Percentiles rank a stretch among this genome's conserved stretches.
phyloP scores from a whole-genome alignment of 2,888 invertebrate genomes.

The Apodemia mormo region DNA sequence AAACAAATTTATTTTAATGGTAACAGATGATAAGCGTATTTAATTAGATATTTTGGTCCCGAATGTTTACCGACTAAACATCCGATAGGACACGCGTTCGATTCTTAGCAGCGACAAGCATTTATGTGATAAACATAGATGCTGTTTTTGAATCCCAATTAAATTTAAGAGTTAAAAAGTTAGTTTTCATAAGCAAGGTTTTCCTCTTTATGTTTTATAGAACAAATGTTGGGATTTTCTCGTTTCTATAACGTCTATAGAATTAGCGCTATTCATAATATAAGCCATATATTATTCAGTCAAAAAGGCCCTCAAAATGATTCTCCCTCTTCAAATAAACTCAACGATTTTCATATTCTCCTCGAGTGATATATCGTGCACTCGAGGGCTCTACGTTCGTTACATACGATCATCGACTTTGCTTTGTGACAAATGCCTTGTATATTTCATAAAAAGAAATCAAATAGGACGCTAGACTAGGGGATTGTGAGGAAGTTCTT shows the following conservation, averaged over 20 bases:
- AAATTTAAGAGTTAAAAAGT: too few species aligned
- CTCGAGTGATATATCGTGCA: constrained; percentile 38
- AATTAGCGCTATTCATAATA: not conserved
- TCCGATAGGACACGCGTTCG: too few species aligned
- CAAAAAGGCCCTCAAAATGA: constrained; percentile 24
- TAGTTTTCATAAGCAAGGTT: too few species aligned
- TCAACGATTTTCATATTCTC: constrained; percentile 35
- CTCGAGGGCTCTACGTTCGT: constrained; percentile 38
- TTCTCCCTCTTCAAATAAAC: constrained; percentile 36
- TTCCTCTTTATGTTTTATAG: too few species aligned
- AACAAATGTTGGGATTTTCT: too few species aligned
- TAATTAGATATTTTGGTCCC: too few species aligned
- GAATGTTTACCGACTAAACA: too few species aligned
- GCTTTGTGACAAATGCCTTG: constrained; percentile 42
- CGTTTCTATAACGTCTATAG: not conserved
- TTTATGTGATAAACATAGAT: too few species aligned
- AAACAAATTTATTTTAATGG: too few species aligned
- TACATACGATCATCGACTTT: constrained; percentile 42
- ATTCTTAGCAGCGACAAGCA: too few species aligned
- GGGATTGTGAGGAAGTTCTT: constrained; percentile 7
- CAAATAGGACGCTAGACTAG: constrained; percentile 28
- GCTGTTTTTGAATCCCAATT: too few species aligned
- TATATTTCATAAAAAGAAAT: constrained; percentile 41
- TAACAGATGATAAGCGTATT: too few species aligned
- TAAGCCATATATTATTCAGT: constrained; percentile 20